These are phyloP conservation scores for Xylocampa areola DNA, from an alignment of 2,888 invertebrate species.

Conservation along the genomic window DNA sequence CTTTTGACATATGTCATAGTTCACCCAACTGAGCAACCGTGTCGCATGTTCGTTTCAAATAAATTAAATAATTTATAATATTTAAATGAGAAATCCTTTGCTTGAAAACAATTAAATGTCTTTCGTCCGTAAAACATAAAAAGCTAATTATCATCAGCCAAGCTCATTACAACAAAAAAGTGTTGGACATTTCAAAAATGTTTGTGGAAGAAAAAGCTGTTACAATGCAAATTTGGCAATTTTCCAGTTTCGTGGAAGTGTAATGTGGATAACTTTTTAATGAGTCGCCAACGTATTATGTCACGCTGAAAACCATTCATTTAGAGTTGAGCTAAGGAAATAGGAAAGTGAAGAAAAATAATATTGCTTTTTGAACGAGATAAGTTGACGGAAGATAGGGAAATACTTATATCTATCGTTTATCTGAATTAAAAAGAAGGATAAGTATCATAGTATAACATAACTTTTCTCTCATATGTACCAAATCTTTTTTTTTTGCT, in stretches of 20 bases:
- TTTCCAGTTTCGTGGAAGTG: slow-evolving; percentile 56
- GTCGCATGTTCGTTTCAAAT: too few relatives aligned
- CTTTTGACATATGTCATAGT: too few relatives aligned
- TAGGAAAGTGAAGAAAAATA: not conserved
- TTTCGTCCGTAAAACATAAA: slow-evolving; percentile 36
- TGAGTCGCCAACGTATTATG: slow-evolving; percentile 43
- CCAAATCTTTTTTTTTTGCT: too few relatives aligned
- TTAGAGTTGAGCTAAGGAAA: slow-evolving; percentile 21
- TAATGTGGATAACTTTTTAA: slow-evolving; percentile 56
- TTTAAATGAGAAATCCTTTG: too few relatives aligned
- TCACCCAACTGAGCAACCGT: too few relatives aligned
- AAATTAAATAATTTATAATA: too few relatives aligned
- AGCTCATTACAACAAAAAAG: slow-evolving; percentile 47
- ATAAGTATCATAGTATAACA: too few relatives aligned
- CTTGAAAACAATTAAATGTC: too few relatives aligned
- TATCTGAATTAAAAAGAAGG: too few relatives aligned
- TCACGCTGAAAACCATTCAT: slow-evolving; percentile 33
- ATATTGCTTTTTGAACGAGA: not conserved
- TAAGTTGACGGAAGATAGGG: not conserved
- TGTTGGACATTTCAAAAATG: slow-evolving; percentile 49
- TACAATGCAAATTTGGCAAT: slow-evolving; percentile 63
- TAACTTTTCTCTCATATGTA: too few relatives aligned
- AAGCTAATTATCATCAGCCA: slow-evolving; percentile 45
- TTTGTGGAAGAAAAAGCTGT: slow-evolving; percentile 55
- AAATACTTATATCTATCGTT: too few relatives aligned